phyloP scores from a whole-genome alignment of 2,113 vertebrate species.

The Cyprinodon brontotheroides region DNA sequence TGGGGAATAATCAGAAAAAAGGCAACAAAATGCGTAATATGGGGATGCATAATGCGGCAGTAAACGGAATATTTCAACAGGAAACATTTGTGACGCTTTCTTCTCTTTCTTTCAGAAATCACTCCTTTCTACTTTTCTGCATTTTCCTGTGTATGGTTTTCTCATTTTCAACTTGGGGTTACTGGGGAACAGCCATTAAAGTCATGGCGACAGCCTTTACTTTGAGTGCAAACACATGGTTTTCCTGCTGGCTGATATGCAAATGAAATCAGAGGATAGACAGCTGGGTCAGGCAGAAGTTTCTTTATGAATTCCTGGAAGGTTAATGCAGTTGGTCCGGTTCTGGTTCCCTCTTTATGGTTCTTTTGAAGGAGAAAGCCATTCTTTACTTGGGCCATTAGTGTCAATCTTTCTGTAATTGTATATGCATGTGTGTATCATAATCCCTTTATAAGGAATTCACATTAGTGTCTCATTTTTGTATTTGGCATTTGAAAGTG shows the following conservation, averaged over 20 bases:
- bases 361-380: background rate
- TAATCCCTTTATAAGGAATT: background rate
- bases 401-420: background rate
- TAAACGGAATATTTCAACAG: slow-evolving; percentile 75
- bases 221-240: slow-evolving; percentile 26
- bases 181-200: slow-evolving; percentile 4
- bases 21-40: slow-evolving; percentile 43
- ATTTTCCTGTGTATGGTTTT: slow-evolving; percentile 23
- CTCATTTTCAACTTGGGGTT: background rate
- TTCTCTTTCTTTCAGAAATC: slow-evolving; percentile 63
- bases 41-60: slow-evolving; percentile 74
- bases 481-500: too few relatives aligned
- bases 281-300: slow-evolving; percentile 18
- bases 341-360: background rate
- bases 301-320: background rate
- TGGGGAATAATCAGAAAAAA: slow-evolving; percentile 27
- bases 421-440: slow-evolving; percentile 2
- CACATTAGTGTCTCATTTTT: too few relatives aligned
- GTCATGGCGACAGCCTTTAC: slow-evolving; percentile 20
- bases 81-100: slow-evolving; percentile 73
- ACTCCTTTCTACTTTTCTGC: slow-evolving; percentile 27
- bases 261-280: slow-evolving; percentile 38
- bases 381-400: slow-evolving; percentile 4
- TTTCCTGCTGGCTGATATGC: slow-evolving; percentile 29
- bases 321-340: background rate